A percentile compares a stretch with the other conserved stretches of the same genome.
Conservation (phyloP, 2,113 vertebrate genomes). For the Epinephelus fuscoguttatus region DNA sequence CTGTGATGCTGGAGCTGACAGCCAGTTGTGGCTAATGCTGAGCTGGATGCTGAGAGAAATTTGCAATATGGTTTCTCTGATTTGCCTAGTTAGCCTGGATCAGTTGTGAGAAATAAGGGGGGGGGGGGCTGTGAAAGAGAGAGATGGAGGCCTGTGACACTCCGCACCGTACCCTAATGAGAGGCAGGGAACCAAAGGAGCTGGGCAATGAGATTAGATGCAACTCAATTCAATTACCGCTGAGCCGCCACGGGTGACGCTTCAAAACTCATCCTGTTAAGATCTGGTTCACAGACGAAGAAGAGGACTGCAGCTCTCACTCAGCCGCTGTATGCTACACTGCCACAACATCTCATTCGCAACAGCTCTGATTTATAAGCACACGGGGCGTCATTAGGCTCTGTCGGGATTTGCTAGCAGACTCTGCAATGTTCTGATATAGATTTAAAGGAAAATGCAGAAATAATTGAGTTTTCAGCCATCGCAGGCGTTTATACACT, state of each 20-base stretch:
- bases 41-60: conserved; percentile 47
- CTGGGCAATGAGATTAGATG: conserved; percentile 86
- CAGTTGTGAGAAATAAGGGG: conserved; percentile 58
- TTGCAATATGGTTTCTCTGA: conserved; percentile 66
- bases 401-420: conserved; percentile 58
- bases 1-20: conserved; percentile 22
- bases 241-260: conserved; percentile 83
- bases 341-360: conserved; percentile 60
- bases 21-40: conserved; percentile 17
- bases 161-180: conserved; percentile 79
- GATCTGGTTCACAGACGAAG: conserved; percentile 78
- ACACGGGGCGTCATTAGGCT: conserved; percentile 52
- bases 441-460: conserved; percentile 56
- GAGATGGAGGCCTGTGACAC: conserved; percentile 66
- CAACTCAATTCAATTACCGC: conserved; percentile 87
- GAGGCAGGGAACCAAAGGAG: conserved; percentile 78
- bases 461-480: conserved; percentile 68
- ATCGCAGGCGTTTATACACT: conserved; percentile 40
- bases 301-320: conserved; percentile 65
- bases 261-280: conserved; percentile 87
- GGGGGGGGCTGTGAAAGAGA: conserved; percentile 2
- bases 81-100: conserved; percentile 72
- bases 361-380: conserved; percentile 68
- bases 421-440: conserved; percentile 54
- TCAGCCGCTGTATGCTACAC: conserved; percentile 50